Evolutionary conservation across 2,113 vertebrate genomes (phyloP), one percentile per base, ranked within the genome.

Genomic region (Neofelis nebulosa): DNA sequence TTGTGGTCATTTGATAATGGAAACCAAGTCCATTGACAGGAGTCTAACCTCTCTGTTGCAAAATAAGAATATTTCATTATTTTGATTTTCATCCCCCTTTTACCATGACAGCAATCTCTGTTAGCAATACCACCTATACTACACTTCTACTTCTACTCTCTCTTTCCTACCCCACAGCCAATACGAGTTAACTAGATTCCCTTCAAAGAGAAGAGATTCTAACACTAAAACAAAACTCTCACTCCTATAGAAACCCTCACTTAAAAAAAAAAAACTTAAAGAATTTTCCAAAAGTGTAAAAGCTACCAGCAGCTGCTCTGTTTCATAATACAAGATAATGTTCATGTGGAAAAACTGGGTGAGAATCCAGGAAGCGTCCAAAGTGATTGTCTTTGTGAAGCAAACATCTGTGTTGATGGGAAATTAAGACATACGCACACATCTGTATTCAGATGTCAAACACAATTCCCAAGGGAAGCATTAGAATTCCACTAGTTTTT

Each of bases 391-490:
- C 63, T 76, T 83, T 89, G 82, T 82, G 90, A 93, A 89, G 38
- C 36, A 97, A 98, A 97, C 78, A 96, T 93, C 66, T 95, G 74
- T 55, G 68, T 88, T 89, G 68, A 74, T 97, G 95, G 78, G 68
- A 98, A 98, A 96, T 95, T 87, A 96, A 90, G 25, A 98, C 79
- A 95, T 66, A 96, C 76, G 92, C 91, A 94, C 95, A 85, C 88
- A 87, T 93, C 95, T 96, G 95, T 65, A 97, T 91, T 87, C 66
- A 63, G 57, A 97, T 80, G 90, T 98, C 78, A 95, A 95, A 94
- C 92, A 83, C 18, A 97, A 84, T 74, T 97, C 90, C 95, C 97
- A 96, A 97, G 66, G 96, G 95, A 94, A 92, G 15, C 50, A 31
- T 97, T 91, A 95, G 79, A 94, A 87, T 94, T 94, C 84, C 55